A percentile compares a stretch with the other conserved stretches of the same genome.
These are phyloP conservation scores for Rotaria socialis DNA, from an alignment of 2,888 invertebrate species.

Conservation along the genomic window DNA sequence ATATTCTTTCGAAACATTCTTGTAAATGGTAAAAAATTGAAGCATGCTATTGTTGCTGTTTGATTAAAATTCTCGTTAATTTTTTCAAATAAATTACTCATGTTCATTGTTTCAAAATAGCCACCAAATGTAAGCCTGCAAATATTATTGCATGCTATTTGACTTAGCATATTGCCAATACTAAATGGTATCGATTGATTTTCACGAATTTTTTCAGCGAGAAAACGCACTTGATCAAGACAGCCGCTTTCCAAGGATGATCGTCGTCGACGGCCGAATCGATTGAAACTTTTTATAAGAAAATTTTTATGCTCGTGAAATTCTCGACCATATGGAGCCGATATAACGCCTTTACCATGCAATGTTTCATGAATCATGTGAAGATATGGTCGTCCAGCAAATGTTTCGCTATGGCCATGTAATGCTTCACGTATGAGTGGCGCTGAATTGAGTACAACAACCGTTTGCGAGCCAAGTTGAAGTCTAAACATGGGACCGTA, in stretches of 20 bases:
- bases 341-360: conserved; percentile 46
- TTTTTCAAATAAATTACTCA: conserved; percentile 38
- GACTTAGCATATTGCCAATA: conserved; percentile 33
- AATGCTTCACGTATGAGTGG: conserved; percentile 42
- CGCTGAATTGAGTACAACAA: conserved; percentile 41
- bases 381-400: conserved; percentile 44
- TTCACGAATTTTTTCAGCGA: conserved; percentile 36
- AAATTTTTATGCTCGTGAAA: conserved; percentile 42
- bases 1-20: conserved; percentile 38
- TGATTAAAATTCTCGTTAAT: conserved; percentile 46
- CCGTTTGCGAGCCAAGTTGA: conserved; percentile 38
- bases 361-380: conserved; percentile 45
- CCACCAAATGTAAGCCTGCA: conserved; percentile 43
- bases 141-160: conserved; percentile 45
- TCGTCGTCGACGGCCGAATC: conserved; percentile 41
- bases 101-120: conserved; percentile 34
- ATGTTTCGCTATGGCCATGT: conserved; percentile 39
- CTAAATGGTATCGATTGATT: not conserved
- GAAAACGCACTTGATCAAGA: conserved; percentile 37
- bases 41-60: conserved; percentile 44
- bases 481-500: conserved; percentile 42
- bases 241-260: conserved; percentile 40
- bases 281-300: conserved; percentile 38
- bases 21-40: conserved; percentile 45
- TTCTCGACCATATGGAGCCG: conserved; percentile 41